Conservation (phyloP, 2,113 vertebrate species). For the Cyphomyrus discorhynchus region DNA sequence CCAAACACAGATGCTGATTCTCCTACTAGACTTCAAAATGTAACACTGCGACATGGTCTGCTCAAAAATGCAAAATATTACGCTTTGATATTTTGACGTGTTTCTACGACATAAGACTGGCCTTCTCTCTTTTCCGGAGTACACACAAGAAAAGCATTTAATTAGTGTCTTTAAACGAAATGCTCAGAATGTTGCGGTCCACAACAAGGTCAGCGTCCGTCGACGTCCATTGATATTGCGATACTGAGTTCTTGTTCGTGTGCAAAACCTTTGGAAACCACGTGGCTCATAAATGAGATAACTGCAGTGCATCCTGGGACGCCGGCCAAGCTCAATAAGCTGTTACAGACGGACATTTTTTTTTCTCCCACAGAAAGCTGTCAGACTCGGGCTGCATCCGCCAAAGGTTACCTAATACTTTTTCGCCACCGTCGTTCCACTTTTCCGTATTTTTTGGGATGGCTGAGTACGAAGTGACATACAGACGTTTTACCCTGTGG, state of each 20-base stretch:
- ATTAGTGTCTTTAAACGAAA: background rate
- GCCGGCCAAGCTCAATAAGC: background rate
- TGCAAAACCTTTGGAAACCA: background rate
- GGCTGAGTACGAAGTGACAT: slow-evolving; percentile 49
- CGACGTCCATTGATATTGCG: background rate
- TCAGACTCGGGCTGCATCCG: slow-evolving; percentile 28
- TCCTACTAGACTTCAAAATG: background rate
- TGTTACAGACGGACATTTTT: background rate
- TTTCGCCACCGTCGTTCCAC: slow-evolving; percentile 33
- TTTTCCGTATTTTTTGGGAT: slow-evolving; percentile 35
- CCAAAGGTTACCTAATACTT: slow-evolving; percentile 39
- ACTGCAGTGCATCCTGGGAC: background rate
- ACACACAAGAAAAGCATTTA: background rate
- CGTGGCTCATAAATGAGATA: background rate
- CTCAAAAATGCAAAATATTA: background rate
- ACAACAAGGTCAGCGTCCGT: background rate
- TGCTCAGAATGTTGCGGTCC: background rate
- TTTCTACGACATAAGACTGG: background rate
- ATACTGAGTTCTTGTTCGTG: background rate
- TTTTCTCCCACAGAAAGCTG: background rate
- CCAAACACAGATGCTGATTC: slow-evolving; percentile 32
- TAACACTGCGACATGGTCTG: background rate
- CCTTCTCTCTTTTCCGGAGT: background rate
- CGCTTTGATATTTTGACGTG: background rate
- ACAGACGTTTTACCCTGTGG: slow-evolving; percentile 41